Conservation (phyloP, 2,888 invertebrate species). For the Nesidiocoris tenuis region DNA sequence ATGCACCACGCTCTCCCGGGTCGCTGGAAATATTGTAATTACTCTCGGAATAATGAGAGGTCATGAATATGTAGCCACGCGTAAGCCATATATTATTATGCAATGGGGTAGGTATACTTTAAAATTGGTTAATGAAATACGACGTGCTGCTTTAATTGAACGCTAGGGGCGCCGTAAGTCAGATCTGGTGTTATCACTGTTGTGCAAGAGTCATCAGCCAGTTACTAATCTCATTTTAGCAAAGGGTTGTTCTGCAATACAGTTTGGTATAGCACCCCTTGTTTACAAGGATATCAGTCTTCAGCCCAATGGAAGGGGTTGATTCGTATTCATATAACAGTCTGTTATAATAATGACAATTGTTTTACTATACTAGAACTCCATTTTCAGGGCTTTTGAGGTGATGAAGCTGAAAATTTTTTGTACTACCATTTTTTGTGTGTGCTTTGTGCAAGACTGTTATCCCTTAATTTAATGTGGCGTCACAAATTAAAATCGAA, state of each 20-base stretch:
- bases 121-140: slow-evolving; percentile 35
- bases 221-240: neutral
- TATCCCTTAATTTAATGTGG: no score
- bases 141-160: slow-evolving; percentile 14
- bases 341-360: no score
- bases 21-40: slow-evolving; percentile 27
- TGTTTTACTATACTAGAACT: no score
- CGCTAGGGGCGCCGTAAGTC: neutral
- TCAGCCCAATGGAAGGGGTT: neutral
- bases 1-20: slow-evolving; percentile 7
- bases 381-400: no score
- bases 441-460: no score
- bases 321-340: no score
- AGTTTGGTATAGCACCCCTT: neutral
- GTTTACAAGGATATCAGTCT: neutral
- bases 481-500: no score
- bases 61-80: slow-evolving; percentile 33
- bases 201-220: neutral
- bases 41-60: slow-evolving; percentile 28
- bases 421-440: no score
- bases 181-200: neutral
- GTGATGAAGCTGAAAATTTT: no score
- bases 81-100: no score
- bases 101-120: neutral
- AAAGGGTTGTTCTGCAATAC: neutral